Percentiles rank a stretch among this genome's conserved stretches.
Conservation (phyloP, 1,140 invertebrate genomes). For the Cephus cinctus region DNA sequence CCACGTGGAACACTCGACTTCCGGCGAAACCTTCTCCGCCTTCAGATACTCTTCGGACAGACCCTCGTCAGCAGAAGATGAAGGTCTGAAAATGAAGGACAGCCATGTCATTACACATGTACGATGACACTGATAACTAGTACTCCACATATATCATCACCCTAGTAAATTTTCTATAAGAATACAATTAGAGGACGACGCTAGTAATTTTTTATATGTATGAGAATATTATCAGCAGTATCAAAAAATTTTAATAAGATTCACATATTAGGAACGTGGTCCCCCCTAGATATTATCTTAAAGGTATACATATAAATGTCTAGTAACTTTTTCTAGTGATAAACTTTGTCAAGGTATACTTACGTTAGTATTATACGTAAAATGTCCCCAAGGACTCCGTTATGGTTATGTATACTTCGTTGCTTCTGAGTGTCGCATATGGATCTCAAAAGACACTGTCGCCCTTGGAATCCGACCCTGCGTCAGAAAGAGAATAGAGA, state of each 20-base stretch:
- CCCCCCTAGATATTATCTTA: too few relatives aligned
- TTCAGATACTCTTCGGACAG: constrained; percentile 25
- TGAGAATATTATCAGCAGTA: too few relatives aligned
- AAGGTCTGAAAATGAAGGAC: constrained; percentile 26
- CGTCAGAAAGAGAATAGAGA: constrained; percentile 12
- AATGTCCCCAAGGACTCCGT: constrained; percentile 41
- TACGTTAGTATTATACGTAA: constrained; percentile 41
- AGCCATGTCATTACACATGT: too few relatives aligned
- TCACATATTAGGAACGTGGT: too few relatives aligned
- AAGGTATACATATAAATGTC: too few relatives aligned
- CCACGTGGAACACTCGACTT: constrained; percentile 30
- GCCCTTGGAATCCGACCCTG: constrained; percentile 38
- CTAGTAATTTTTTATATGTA: too few relatives aligned
- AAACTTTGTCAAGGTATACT: constrained; percentile 29
- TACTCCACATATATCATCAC: too few relatives aligned
- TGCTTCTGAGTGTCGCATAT: constrained; percentile 41
- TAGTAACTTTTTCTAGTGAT: too few relatives aligned
- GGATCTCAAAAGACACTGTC: constrained; percentile 37
- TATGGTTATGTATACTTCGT: constrained; percentile 27
- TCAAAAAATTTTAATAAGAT: too few relatives aligned
- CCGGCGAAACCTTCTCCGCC: constrained; percentile 23
- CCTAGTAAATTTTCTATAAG: too few relatives aligned
- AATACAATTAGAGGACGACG: too few relatives aligned
- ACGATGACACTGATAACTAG: too few relatives aligned
- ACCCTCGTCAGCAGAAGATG: constrained; percentile 30